A percentile compares a stretch with the other conserved stretches of the same genome.
Evolutionary conservation across 64 coral and sea anemone genomes (phyloP).

Genomic region (Actinia tenebrosa): DNA sequence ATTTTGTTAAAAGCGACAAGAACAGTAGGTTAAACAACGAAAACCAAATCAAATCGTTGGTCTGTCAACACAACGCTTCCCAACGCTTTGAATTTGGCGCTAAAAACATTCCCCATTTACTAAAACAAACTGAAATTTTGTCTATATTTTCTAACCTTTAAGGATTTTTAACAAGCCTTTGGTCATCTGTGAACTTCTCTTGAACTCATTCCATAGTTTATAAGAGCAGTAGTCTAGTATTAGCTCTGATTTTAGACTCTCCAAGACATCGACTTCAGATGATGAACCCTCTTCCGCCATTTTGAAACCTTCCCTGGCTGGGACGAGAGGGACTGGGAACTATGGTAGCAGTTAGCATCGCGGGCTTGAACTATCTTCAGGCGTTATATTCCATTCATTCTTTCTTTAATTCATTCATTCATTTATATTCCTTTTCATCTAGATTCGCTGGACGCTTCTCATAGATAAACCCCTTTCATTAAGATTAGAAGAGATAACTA

Average conservation of each 20-base stretch:
- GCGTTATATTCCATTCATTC: too few relatives aligned
- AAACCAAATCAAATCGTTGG: too few relatives aligned
- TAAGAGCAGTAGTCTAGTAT: neutral
- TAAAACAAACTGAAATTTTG: neutral
- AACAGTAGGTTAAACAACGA: neutral
- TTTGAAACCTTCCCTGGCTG: neutral
- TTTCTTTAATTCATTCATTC: too few relatives aligned
- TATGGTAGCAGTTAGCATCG: neutral
- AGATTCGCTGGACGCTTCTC: too few relatives aligned
- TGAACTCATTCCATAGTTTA: constrained; percentile 22
- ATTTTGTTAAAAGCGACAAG: too few relatives aligned
- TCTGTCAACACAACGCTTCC: neutral
- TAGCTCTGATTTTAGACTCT: neutral
- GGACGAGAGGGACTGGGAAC: neutral
- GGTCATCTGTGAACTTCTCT: neutral
- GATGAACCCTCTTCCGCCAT: neutral
- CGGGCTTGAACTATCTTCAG: neutral
- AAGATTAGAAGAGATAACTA: too few relatives aligned
- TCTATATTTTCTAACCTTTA: neutral
- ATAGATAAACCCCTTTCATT: too few relatives aligned
- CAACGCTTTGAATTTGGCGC: neutral
- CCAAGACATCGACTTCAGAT: neutral
- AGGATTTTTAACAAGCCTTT: neutral
- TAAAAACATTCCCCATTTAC: neutral
- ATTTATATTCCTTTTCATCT: too few relatives aligned